These are phyloP conservation scores for Varecia variegata DNA, from an alignment of 2,797 vertebrate species.

Conservation along the genomic window DNA sequence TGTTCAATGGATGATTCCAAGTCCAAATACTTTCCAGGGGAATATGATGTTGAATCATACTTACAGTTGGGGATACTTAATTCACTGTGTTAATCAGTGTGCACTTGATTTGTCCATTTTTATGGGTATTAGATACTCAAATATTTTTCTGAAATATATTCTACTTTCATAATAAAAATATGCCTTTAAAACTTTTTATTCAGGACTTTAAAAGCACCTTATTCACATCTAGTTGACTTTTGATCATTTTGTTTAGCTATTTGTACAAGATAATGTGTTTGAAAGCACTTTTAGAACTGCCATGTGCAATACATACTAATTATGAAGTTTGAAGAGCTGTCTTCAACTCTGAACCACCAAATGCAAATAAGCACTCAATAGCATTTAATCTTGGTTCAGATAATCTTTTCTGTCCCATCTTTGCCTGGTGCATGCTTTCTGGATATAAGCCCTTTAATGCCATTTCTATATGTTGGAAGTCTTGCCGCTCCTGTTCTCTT, in stretches of 20 bases:
- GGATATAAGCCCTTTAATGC: background rate
- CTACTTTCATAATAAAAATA: conserved; percentile 43
- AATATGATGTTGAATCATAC: conserved; percentile 51
- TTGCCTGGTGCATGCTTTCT: background rate
- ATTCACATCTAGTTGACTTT: conserved; percentile 36
- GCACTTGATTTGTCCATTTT: conserved; percentile 50
- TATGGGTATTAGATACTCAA: conserved; percentile 37
- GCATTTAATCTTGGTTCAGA: background rate
- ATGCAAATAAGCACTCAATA: background rate
- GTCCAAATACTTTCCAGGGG: conserved; percentile 62
- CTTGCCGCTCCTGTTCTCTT: background rate
- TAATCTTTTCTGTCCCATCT: background rate
- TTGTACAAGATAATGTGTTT: conserved; percentile 33
- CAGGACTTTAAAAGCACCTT: conserved; percentile 41
- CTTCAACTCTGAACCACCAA: background rate
- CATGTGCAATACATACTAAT: background rate
- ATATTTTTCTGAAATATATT: conserved; percentile 50
- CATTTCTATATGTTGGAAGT: background rate
- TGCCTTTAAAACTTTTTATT: conserved; percentile 7
- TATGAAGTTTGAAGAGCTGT: conserved; percentile 53
- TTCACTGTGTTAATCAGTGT: conserved; percentile 47
- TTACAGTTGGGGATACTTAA: conserved; percentile 60
- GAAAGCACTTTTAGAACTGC: conserved; percentile 6
- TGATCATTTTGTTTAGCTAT: conserved; percentile 6
- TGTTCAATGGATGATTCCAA: conserved; percentile 67